Conservation (phyloP, 2,113 vertebrate species). For the Melierax canorus region DNA sequence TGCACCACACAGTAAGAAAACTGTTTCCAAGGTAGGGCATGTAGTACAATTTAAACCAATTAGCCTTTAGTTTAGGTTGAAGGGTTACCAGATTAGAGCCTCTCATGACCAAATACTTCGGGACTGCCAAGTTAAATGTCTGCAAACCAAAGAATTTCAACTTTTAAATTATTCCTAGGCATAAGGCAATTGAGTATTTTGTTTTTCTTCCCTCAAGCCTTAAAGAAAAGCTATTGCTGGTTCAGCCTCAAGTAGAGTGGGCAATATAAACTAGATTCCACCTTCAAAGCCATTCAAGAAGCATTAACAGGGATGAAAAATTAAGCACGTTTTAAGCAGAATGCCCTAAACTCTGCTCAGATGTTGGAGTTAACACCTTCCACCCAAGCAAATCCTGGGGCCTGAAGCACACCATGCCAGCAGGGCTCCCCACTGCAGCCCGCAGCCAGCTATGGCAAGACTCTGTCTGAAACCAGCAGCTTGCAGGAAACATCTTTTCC, state of each 20-base stretch:
- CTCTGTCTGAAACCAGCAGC: neutral
- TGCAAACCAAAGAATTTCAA: neutral
- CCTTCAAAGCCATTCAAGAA: neutral
- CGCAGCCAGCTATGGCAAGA: neutral
- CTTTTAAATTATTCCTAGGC: neutral
- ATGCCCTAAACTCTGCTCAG: neutral
- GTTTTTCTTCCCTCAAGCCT: neutral
- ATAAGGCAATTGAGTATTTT: neutral
- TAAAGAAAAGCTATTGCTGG: neutral
- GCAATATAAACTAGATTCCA: neutral
- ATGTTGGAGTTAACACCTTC: neutral
- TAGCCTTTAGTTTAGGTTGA: neutral
- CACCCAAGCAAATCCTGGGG: neutral
- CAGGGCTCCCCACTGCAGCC: neutral
- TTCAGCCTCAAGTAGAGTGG: neutral
- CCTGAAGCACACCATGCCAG: neutral
- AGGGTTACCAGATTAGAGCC: neutral
- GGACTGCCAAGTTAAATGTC: neutral
- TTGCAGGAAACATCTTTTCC: neutral
- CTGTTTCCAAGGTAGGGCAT: neutral
- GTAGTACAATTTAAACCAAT: neutral
- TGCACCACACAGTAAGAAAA: neutral
- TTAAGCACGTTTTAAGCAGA: rapidly evolving
- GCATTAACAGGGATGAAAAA: neutral
- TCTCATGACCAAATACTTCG: neutral